These are phyloP conservation scores for Priocnemis perturbator DNA, from an alignment of 2,888 invertebrate genomes.

Conservation along the genomic window DNA sequence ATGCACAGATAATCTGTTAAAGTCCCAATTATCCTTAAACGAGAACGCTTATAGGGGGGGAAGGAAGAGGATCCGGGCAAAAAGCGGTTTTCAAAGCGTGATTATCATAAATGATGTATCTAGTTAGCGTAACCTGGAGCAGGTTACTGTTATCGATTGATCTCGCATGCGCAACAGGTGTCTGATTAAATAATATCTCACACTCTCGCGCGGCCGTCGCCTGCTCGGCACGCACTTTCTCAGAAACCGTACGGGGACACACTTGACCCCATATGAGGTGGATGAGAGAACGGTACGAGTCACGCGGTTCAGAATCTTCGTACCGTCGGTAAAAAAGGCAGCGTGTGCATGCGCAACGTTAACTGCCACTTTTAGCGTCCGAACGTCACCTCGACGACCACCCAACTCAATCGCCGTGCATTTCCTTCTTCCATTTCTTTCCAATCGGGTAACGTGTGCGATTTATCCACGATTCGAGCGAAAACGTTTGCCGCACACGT, in stretches of 20 bases:
- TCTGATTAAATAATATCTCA: conserved; percentile 23
- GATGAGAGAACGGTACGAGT: conserved; percentile 27
- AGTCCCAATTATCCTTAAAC: no score
- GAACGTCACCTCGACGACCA: no score
- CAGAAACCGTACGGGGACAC: conserved; percentile 20
- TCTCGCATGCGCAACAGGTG: conserved; percentile 40
- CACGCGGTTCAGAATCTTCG: conserved; percentile 12
- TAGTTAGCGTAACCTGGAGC: conserved; percentile 7
- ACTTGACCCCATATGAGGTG: conserved; percentile 23
- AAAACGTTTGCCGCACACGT: no score
- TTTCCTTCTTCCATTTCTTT: no score
- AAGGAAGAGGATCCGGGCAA: no score
- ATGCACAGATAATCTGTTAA: no score
- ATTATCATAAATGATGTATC: no score
- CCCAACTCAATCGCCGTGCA: no score
- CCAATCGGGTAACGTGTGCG: no score
- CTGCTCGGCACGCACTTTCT: conserved; percentile 26
- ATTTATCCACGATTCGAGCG: no score
- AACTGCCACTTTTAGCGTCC: conserved; percentile 21
- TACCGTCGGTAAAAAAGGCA: conserved; percentile 15
- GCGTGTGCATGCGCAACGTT: conserved; percentile 26
- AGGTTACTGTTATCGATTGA: conserved; percentile 18
- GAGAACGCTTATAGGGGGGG: no score
- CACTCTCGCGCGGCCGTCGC: conserved; percentile 10
- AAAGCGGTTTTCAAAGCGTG: no score